Evolutionary conservation across 2,888 invertebrate species (phyloP), one percentile per base, ranked within the genome.

Genomic region (Acanthococcus lagerstroemiae): DNA sequence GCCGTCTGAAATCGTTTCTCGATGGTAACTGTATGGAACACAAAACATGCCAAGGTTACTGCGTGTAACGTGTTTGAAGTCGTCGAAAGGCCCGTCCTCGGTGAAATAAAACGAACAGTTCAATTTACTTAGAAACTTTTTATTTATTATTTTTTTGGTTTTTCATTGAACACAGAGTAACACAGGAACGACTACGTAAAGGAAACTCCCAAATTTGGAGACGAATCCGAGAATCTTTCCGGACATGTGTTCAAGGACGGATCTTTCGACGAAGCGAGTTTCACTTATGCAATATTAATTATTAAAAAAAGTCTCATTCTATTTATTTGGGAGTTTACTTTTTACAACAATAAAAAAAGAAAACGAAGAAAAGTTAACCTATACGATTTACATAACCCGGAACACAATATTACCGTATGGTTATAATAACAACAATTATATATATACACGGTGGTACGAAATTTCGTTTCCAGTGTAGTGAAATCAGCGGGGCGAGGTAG

Each of bases 321-420:
- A 46, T 50, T 30, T 44, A 63, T 63, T 63, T 63, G 63, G 63
- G 63, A 63, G 63, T 63, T 63, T 63, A 63, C 63, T 63, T 63
- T 63, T 50, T 63, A 63, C 63, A 63, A 24, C 63, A 44, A 37
- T n/a, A 30, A 63, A 30, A 37, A 37, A 9, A 37, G 3, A 37
- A 37, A 37, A 37, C 12, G 12, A 30, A 30, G 12, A 30, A 30
- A 6, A 30, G n/a, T n/a, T 37, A 37, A 15, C 12, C 3, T n/a
- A 37, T 37, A 37, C 37, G 37, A 15, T 37, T 37, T 37, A 37
- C n/a, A 37, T 37, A n/a, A n/a, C n/a, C n/a, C n/a, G n/a, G n/a
- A n/a, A n/a, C n/a, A n/a, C n/a, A n/a, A n/a, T n/a, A n/a, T n/a
- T n/a, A n/a, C n/a, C n/a, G n/a, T n/a, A n/a, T n/a, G n/a, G n/a